Evolutionary conservation across 2,113 vertebrate species (phyloP).

Genomic region (Stegostoma tigrinum): DNA sequence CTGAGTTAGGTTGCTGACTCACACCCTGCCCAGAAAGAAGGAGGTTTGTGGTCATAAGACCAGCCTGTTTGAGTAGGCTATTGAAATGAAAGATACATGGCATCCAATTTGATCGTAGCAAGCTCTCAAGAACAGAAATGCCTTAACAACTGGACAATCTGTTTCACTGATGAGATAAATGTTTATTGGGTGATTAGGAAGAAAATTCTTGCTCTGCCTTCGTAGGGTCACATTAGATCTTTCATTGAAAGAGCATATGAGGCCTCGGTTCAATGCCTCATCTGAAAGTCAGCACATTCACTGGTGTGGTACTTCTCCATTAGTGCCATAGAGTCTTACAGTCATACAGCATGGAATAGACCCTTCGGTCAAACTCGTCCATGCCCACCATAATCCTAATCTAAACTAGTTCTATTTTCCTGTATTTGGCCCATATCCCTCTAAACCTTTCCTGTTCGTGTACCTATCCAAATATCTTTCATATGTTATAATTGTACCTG

Average conservation of each 20-base stretch:
- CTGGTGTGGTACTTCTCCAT: background rate
- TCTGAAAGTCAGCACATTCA: background rate
- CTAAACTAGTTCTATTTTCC: too few relatives aligned
- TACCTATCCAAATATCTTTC: too few relatives aligned
- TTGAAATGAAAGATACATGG: background rate
- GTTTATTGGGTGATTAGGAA: background rate
- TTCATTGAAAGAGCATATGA: background rate
- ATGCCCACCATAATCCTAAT: too few relatives aligned
- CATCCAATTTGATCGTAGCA: background rate
- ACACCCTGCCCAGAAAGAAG: background rate
- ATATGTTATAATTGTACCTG: too few relatives aligned
- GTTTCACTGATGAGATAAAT: background rate
- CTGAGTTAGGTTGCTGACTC: background rate
- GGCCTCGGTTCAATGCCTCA: background rate
- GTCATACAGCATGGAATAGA: too few relatives aligned
- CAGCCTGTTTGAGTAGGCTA: background rate
- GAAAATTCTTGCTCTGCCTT: background rate
- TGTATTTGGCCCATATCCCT: too few relatives aligned
- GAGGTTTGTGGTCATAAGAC: background rate
- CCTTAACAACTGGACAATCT: background rate
- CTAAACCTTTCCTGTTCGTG: too few relatives aligned
- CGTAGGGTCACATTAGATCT: background rate
- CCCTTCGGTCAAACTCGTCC: too few relatives aligned
- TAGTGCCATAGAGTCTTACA: background rate
- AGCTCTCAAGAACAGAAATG: background rate